These are phyloP conservation scores for Pseudomyrmex pallidus DNA, from an alignment of 1,140 invertebrate species.

Conservation along the genomic window DNA sequence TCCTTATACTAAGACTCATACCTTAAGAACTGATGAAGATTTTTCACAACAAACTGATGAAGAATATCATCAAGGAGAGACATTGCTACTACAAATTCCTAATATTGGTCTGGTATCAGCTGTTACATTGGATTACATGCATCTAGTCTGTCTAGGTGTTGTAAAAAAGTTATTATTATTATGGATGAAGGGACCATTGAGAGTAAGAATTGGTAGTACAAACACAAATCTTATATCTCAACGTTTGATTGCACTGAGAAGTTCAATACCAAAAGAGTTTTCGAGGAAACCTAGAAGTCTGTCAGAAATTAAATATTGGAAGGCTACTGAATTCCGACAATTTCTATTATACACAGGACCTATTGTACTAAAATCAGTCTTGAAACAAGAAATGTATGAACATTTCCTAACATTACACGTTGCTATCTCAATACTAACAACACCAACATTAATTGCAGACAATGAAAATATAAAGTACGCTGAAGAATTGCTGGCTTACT, in stretches of 20 bases:
- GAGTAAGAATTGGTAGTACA: neutral
- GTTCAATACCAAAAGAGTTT: slow-evolving; percentile 10
- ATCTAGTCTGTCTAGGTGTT: slow-evolving; percentile 10
- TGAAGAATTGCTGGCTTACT: neutral
- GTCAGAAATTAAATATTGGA: slow-evolving; percentile 23
- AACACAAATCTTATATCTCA: neutral
- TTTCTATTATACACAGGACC: neutral
- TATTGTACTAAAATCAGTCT: slow-evolving; percentile 14
- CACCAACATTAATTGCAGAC: slow-evolving; percentile 1
- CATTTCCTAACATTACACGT: slow-evolving; percentile 26
- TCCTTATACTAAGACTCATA: slow-evolving; percentile 22
- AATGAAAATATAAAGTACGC: slow-evolving; percentile 20
- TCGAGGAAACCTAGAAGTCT: slow-evolving; percentile 11
- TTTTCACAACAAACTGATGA: neutral
- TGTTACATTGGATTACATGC: slow-evolving; percentile 32
- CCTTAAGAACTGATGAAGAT: slow-evolving; percentile 29
- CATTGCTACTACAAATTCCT: slow-evolving; percentile 21
- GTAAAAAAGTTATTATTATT: neutral
- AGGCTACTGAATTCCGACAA: slow-evolving; percentile 12
- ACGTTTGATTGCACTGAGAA: slow-evolving; percentile 19
- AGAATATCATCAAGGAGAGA: slow-evolving; percentile 28
- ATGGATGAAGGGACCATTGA: slow-evolving; percentile 18
- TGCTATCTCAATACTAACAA: neutral
- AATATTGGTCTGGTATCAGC: slow-evolving; percentile 12
- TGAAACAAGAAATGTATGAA: slow-evolving; percentile 5